These are phyloP conservation scores for Argyra leucocephala DNA, from an alignment of 2,888 invertebrate species.

Conservation along the genomic window DNA sequence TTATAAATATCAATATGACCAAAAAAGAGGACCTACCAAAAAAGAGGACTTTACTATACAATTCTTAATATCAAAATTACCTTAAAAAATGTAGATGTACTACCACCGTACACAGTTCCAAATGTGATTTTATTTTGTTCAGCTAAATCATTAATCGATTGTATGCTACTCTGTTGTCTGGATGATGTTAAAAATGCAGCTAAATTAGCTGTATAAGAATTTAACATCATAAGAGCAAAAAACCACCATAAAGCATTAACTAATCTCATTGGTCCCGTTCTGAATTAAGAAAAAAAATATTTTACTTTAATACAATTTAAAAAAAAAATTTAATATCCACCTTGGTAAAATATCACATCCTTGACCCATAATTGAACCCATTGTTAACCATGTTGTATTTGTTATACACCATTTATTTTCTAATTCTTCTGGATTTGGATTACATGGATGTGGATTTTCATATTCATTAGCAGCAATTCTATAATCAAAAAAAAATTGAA, in stretches of 20 bases:
- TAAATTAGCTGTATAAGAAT: conserved; percentile 86
- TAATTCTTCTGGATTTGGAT: conserved; percentile 70
- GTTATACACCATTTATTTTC: conserved; percentile 81
- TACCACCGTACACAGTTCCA: conserved; percentile 79
- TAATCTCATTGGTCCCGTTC: conserved; percentile 68
- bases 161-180: conserved; percentile 79
- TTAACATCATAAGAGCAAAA: conserved; percentile 70
- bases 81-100: conserved; percentile 85
- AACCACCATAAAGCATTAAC: conserved; percentile 76
- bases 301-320: no score
- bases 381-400: conserved; percentile 88
- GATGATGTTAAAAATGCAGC: conserved; percentile 88
- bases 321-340: conserved; percentile 44
- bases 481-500: conserved; percentile 9
- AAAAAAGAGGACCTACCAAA: no score
- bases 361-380: conserved; percentile 86
- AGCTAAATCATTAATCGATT: conserved; percentile 81
- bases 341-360: conserved; percentile 87
- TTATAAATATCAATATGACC: no score
- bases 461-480: conserved; percentile 84
- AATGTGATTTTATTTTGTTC: conserved; percentile 89
- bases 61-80: no score
- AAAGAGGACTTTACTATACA: no score
- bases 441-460: conserved; percentile 89
- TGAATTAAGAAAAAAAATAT: no score